Conservation (phyloP, 2,888 invertebrate genomes). For the Falcaria lacertinaria region DNA sequence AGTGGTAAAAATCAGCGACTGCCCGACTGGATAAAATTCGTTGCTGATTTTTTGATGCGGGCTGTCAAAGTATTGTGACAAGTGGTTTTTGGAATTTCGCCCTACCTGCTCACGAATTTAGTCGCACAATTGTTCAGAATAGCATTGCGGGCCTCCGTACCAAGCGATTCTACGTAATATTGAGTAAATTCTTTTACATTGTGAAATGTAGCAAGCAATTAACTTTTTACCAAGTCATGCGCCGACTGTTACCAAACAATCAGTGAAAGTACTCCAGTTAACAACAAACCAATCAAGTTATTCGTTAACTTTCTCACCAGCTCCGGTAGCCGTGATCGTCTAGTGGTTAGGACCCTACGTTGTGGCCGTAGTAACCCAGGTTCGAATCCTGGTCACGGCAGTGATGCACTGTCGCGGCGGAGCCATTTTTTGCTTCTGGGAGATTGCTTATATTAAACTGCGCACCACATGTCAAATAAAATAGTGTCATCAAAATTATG, state of each 20-base stretch:
- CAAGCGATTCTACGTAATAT: not conserved
- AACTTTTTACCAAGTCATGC: not conserved
- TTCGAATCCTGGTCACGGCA: constrained; percentile 82
- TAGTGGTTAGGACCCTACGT: constrained; percentile 88
- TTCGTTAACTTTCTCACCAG: constrained; percentile 22
- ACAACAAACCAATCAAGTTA: not conserved
- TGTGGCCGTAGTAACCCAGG: constrained; percentile 88
- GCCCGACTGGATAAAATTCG: too few species aligned
- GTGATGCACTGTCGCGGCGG: constrained; percentile 30
- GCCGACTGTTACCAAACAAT: not conserved
- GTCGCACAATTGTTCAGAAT: too few species aligned
- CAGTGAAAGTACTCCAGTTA: constrained; percentile 8
- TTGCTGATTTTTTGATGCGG: too few species aligned
- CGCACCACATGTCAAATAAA: too few species aligned
- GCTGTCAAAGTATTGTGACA: too few species aligned
- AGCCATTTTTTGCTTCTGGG: constrained; percentile 6
- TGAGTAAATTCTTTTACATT: not conserved
- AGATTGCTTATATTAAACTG: too few species aligned
- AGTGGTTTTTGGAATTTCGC: too few species aligned
- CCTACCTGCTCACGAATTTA: too few species aligned
- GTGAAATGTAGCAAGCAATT: not conserved
- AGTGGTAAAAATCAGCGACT: too few species aligned
- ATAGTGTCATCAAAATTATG: too few species aligned
- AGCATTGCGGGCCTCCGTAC: too few species aligned
- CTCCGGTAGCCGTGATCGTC: constrained; percentile 79